phyloP scores from a whole-genome alignment of 2,113 vertebrate species.

The Rhinoptilus africanus region DNA sequence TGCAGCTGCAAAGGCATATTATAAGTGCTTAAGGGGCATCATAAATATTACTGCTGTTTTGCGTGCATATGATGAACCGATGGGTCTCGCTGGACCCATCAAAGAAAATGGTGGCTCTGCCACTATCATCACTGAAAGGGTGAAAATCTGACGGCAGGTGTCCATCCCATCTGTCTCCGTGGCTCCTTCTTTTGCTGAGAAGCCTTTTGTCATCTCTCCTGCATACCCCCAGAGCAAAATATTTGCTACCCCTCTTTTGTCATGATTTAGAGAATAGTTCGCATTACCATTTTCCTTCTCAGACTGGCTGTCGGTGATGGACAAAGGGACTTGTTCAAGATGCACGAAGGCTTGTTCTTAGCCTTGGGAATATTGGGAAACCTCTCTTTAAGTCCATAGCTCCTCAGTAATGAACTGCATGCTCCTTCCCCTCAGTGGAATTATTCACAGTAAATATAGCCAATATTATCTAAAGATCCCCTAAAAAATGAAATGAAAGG shows the following conservation, averaged over 20 bases:
- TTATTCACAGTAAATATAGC: neutral
- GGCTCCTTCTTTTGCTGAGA: neutral
- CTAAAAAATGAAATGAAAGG: neutral
- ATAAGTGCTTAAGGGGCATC: neutral
- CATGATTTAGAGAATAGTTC: neutral
- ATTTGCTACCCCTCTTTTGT: neutral
- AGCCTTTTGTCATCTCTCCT: neutral
- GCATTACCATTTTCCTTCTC: neutral
- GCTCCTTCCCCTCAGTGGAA: neutral
- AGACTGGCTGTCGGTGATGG: neutral
- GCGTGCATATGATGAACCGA: neutral
- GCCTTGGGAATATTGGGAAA: neutral
- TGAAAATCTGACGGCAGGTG: neutral
- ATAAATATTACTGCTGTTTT: neutral
- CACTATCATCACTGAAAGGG: rapidly evolving
- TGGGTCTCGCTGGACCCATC: neutral
- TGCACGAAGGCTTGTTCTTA: neutral
- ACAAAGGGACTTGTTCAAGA: neutral
- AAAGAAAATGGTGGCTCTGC: neutral
- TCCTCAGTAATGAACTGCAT: neutral
- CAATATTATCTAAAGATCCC: neutral
- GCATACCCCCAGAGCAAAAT: neutral
- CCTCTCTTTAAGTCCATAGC: neutral
- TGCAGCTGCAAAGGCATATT: neutral
- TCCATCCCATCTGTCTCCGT: neutral